A percentile compares a stretch with the other conserved stretches of the same genome.
Evolutionary conservation across 2,113 vertebrate genomes (phyloP).

Genomic region (Neodon shergylaensis): DNA sequence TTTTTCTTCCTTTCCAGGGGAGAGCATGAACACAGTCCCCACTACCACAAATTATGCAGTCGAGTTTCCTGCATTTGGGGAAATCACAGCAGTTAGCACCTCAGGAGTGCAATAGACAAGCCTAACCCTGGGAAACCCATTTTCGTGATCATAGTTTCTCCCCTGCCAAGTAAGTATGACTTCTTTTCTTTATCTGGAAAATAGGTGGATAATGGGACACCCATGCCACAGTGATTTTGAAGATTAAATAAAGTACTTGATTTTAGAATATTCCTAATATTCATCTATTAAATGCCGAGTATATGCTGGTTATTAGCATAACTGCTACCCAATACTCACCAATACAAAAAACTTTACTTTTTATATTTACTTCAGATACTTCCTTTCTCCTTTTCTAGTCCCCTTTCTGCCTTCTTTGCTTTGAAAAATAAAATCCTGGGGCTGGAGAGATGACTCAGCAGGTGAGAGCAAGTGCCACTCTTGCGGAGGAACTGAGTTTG

Average conservation of each 20-base stretch:
- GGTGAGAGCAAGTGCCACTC: neutral
- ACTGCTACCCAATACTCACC: neutral
- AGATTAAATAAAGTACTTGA: neutral
- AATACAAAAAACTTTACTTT: neutral
- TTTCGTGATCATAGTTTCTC: too few species aligned
- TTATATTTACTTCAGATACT: slow-evolving; percentile 7
- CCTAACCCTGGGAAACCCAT: too few species aligned
- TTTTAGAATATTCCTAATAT: neutral
- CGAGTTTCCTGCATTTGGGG: too few species aligned
- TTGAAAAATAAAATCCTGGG: neutral
- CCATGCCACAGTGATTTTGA: neutral
- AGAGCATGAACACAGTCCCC: too few species aligned
- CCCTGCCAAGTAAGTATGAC: neutral
- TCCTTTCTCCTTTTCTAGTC: neutral
- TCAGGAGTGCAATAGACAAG: too few species aligned
- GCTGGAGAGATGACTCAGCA: neutral
- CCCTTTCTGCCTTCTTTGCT: neutral
- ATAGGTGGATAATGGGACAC: neutral
- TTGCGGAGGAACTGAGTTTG: neutral
- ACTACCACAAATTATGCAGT: too few species aligned
- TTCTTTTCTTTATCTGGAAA: slow-evolving; percentile 37
- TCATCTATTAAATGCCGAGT: neutral
- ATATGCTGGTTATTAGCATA: neutral
- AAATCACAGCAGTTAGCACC: too few species aligned
- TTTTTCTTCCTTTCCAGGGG: too few species aligned